These are phyloP conservation scores for Bufotes viridis DNA, from an alignment of 2,797 vertebrate genomes.

Conservation along the genomic window DNA sequence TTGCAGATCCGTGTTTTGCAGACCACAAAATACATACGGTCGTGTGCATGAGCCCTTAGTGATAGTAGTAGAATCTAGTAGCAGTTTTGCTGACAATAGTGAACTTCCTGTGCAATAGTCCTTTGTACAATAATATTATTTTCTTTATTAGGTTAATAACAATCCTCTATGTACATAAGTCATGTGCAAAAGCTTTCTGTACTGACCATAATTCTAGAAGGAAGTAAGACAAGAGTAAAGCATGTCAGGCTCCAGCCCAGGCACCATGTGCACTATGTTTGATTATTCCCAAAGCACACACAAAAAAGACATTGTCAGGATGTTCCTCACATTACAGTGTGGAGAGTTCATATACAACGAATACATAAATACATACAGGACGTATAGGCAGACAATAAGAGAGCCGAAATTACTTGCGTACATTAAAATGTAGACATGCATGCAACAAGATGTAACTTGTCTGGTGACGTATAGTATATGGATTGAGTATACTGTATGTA, in stretches of 20 bases:
- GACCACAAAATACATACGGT: no score
- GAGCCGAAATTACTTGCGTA: neutral
- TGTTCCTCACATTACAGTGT: neutral
- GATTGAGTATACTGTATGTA: neutral
- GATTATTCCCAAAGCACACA: conserved; percentile 38
- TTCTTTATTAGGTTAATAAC: neutral
- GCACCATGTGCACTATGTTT: conserved; percentile 43
- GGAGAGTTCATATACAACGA: neutral
- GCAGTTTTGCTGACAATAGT: neutral
- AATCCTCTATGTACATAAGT: neutral
- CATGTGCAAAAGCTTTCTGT: neutral
- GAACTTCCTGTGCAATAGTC: neutral
- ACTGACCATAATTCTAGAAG: neutral
- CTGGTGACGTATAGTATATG: neutral
- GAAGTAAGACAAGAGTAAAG: conserved; percentile 2
- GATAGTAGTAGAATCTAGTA: neutral
- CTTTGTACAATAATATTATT: neutral
- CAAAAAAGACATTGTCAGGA: conserved; percentile 25
- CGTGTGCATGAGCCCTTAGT: neutral
- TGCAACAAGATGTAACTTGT: neutral
- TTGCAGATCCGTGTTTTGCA: no score
- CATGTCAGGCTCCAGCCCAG: neutral
- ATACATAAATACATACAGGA: conserved; percentile 15
- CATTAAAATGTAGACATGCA: neutral
- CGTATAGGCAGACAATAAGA: neutral